phyloP scores from a whole-genome alignment of 2,888 invertebrate genomes.

The Thymelicus acteon region DNA sequence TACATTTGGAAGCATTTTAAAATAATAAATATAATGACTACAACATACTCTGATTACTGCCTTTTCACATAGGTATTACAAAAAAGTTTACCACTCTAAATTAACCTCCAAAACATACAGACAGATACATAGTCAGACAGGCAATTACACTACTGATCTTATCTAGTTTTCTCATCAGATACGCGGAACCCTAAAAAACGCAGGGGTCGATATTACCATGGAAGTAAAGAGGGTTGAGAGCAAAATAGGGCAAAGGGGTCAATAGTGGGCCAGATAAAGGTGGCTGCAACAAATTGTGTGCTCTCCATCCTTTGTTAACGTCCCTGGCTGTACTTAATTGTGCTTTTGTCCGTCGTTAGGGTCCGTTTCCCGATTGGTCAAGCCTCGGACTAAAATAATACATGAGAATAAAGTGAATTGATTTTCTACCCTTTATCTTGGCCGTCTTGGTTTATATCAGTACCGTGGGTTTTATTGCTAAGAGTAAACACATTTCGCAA shows the following conservation, averaged over 20 bases:
- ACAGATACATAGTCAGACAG: too few species aligned
- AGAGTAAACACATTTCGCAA: not conserved
- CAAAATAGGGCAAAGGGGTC: conserved; percentile 83
- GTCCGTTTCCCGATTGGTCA: conserved; percentile 66
- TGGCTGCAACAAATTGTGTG: conserved; percentile 83
- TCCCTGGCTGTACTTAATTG: conserved; percentile 81
- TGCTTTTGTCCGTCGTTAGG: conserved; percentile 77
- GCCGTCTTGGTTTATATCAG: conserved; percentile 28
- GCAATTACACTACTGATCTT: too few species aligned
- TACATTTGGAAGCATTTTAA: too few species aligned
- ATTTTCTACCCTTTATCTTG: conserved; percentile 41
- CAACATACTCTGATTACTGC: too few species aligned
- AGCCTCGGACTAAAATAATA: conserved; percentile 62
- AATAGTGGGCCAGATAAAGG: conserved; percentile 80
- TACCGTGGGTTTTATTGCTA: conserved; percentile 37
- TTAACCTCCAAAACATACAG: too few species aligned
- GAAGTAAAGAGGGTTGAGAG: conserved; percentile 58
- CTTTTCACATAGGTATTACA: too few species aligned
- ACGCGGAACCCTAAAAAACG: conserved; percentile 19
- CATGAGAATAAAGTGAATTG: conserved; percentile 41
- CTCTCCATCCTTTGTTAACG: conserved; percentile 77
- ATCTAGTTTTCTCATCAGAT: not conserved
- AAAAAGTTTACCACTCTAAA: too few species aligned
- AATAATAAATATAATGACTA: too few species aligned
- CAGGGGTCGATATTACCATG: conserved; percentile 47